phyloP scores from a whole-genome alignment of 2,113 vertebrate genomes.

The Hemicordylus capensis region DNA sequence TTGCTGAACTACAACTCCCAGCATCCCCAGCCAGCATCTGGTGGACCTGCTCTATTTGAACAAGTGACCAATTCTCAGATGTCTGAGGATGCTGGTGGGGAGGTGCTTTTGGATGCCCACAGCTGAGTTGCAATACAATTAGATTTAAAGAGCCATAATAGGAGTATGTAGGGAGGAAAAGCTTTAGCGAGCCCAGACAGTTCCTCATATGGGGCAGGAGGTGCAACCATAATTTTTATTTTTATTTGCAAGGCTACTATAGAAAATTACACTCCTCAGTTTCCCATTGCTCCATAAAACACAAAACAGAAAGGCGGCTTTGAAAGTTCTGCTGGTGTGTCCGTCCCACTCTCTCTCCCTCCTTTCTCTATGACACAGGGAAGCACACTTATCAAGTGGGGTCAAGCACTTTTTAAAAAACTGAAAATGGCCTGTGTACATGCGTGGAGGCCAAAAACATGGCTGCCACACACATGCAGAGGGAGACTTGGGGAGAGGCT shows the following conservation, averaged over 20 bases:
- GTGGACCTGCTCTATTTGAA: background rate
- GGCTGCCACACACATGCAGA: too few relatives aligned
- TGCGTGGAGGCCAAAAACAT: too few relatives aligned
- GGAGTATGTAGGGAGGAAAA: background rate
- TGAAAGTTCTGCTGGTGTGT: background rate
- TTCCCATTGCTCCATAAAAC: background rate
- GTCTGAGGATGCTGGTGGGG: background rate
- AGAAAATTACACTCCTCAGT: background rate
- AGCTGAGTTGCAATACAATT: background rate
- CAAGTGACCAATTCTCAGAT: background rate
- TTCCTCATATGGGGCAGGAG: too few relatives aligned
- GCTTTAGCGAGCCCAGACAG: too few relatives aligned
- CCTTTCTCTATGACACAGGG: background rate
- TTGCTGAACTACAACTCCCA: too few relatives aligned
- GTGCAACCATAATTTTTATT: background rate
- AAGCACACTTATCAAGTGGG: background rate
- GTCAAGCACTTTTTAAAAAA: too few relatives aligned
- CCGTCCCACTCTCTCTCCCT: background rate
- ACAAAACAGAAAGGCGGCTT: background rate
- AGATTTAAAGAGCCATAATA: background rate
- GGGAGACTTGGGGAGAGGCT: too few relatives aligned
- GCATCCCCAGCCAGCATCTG: too few relatives aligned
- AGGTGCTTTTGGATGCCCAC: background rate
- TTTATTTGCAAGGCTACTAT: background rate
- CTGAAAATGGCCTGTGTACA: too few relatives aligned